phyloP scores from a whole-genome alignment of 2,888 invertebrate genomes.

The Caradrina clavipalpis region DNA sequence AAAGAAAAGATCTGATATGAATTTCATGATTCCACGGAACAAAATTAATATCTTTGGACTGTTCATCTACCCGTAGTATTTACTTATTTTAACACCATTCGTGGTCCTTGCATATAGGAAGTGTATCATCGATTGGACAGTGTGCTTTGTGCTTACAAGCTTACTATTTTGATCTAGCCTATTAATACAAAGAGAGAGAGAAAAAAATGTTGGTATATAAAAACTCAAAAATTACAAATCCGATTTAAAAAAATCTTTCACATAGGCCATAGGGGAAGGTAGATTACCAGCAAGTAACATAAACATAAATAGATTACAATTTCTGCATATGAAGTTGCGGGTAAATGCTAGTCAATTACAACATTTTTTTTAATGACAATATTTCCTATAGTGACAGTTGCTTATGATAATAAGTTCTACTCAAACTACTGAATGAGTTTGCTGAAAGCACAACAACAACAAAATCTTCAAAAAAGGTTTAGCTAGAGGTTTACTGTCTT shows the following conservation, averaged over 20 bases:
- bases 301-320: too few species aligned
- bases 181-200: too few species aligned
- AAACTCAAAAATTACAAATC: too few species aligned
- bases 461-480: background rate
- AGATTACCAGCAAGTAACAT: too few species aligned
- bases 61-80: too few species aligned
- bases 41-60: background rate
- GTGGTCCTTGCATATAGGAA: background rate
- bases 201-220: too few species aligned
- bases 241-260: too few species aligned
- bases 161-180: background rate
- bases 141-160: background rate
- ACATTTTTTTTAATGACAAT: background rate
- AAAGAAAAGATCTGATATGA: background rate
- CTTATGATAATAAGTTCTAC: background rate
- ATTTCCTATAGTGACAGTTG: background rate
- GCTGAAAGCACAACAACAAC: too few species aligned
- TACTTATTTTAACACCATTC: too few species aligned
- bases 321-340: too few species aligned
- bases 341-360: too few species aligned
- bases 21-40: background rate
- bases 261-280: too few species aligned
- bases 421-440: background rate
- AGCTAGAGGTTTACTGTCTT: background rate
- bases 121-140: background rate